phyloP scores from a whole-genome alignment of 2,113 vertebrate genomes.

The Oceanites oceanicus region DNA sequence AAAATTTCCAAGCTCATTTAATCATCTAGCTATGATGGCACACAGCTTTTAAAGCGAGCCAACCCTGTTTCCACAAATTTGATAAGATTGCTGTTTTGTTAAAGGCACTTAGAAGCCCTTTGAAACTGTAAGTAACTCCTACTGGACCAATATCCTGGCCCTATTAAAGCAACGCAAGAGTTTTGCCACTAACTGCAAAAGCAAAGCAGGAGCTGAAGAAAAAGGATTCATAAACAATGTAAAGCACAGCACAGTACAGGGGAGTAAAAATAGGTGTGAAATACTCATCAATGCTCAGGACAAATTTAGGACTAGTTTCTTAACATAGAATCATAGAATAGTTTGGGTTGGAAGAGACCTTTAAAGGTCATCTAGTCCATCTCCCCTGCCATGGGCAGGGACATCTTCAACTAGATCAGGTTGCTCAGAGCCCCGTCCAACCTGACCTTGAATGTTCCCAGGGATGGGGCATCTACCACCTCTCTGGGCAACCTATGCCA shows the following conservation, averaged over 20 bases:
- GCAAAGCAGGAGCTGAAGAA: not conserved
- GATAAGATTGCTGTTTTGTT: constrained; percentile 31
- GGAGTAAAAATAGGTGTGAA: not conserved
- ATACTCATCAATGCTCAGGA: not conserved
- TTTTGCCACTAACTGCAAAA: not conserved
- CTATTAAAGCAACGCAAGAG: not conserved
- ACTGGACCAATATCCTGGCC: not conserved
- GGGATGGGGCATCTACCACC: too few relatives aligned
- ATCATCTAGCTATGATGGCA: constrained; percentile 12
- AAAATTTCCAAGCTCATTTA: constrained; percentile 33
- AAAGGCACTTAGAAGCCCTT: constrained; percentile 8
- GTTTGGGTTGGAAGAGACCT: too few relatives aligned
- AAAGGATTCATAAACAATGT: not conserved
- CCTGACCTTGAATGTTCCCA: too few relatives aligned
- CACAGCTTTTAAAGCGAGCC: not conserved
- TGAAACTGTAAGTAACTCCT: not conserved
- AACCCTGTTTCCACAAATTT: constrained; percentile 23
- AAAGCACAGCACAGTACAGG: not conserved
- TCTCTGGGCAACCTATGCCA: too few relatives aligned
- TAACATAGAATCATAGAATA: not conserved
- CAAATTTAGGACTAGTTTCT: not conserved
- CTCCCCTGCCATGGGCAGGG: too few relatives aligned
- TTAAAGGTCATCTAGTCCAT: too few relatives aligned
- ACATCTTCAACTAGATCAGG: too few relatives aligned
- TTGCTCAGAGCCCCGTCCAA: too few relatives aligned